Evolutionary conservation across 2,113 vertebrate genomes (phyloP), one percentile per base, ranked within the genome.

Genomic region (Sinocyclocheilus anophthalmus): DNA sequence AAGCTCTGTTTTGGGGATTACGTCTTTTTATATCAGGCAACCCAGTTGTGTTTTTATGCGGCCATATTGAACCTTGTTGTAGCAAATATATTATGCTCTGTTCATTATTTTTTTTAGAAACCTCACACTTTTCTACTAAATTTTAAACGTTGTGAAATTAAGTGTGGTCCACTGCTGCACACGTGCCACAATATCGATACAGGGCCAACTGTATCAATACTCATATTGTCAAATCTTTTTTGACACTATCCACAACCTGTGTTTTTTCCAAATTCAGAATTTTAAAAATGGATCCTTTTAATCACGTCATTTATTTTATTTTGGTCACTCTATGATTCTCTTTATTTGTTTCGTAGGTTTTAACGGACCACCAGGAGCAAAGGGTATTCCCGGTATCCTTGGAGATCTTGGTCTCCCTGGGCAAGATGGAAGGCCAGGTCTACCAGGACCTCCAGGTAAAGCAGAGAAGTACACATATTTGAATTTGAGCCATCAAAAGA

Each of bases 381-480:
- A 99, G 90, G 98, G 98, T 63, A 91, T 95, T 65, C 37, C 93
- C 76, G 98, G 98, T 88, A 87, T 97, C 20, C 89, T 94, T 13
- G 98, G 98, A 85, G 96, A 97, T 57, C 85, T 95, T 88, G 96
- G 96, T 22, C 70, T 90, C 79, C 92, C 94, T 63, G 96, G 96
- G 84, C 88, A 92, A 83, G 92, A 80, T 78, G 98, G 98, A 84
- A 93, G 94, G 20, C 96, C 97, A 55, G 98, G 98, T 72, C 81
- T 89, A 78, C 94, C 97, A 50, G 98, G 98, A 93, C 89, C 93
- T 45, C 85, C 94, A 94, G 98, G 97, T 98, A 92, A 82, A 45
- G 3, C 11, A 2, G 59, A 65, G 75, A 9, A 67, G n/a, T 24
- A 26, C n/a, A 50, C 42, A 50, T 48, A 48, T 50, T 39, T 24